Percentiles rank a stretch among this genome's conserved stretches.
These are phyloP conservation scores for Nannoperca obscura DNA, from an alignment of 2,797 vertebrate genomes.

Conservation along the genomic window DNA sequence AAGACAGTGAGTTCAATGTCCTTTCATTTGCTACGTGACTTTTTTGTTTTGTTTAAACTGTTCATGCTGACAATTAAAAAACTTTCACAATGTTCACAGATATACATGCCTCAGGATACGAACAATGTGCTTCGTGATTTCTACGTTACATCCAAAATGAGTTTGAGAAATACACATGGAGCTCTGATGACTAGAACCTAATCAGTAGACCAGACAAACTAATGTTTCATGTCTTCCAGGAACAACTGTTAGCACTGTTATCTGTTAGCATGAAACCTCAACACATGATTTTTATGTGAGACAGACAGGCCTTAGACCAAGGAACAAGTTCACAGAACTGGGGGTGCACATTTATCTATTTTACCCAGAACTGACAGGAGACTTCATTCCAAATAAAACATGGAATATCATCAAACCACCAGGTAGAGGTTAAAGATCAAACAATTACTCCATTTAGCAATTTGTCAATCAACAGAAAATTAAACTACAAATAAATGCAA, in stretches of 20 bases:
- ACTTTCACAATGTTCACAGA: background rate
- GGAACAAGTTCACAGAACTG: background rate
- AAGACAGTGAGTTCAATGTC: slow-evolving; percentile 31
- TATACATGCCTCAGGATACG: background rate
- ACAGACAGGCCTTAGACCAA: background rate
- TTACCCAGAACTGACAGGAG: background rate
- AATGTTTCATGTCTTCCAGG: background rate
- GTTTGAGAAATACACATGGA: background rate
- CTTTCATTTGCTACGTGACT: background rate
- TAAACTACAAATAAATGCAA: no score
- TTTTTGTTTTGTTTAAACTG: background rate
- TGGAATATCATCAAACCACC: no score
- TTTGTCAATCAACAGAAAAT: background rate
- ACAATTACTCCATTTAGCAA: no score
- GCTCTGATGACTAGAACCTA: background rate
- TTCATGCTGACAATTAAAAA: background rate
- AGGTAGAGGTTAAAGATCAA: background rate
- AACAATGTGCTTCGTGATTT: background rate
- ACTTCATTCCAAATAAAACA: background rate
- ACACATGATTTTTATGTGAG: no score
- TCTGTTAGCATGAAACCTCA: background rate
- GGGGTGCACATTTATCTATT: background rate
- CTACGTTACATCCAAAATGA: background rate
- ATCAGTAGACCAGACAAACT: background rate
- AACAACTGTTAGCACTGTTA: background rate